Evolutionary conservation across 2,888 invertebrate genomes (phyloP).

Genomic region (Leistus spinibarbis): DNA sequence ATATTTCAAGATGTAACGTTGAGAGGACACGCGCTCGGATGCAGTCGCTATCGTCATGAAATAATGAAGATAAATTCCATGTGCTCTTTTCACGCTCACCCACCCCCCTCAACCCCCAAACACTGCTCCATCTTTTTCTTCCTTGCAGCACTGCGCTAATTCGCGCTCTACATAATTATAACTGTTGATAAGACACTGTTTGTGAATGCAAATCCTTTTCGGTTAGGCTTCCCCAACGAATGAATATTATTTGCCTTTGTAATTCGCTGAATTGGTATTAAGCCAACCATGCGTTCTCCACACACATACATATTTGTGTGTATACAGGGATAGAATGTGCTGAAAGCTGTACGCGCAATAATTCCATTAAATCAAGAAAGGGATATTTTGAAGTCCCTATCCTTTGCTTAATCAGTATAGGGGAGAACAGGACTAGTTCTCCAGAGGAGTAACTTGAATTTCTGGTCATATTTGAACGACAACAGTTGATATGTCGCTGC

Average conservation of each 20-base stretch:
- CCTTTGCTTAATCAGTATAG: conserved; percentile 1
- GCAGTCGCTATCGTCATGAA: neutral
- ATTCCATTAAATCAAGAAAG: conserved; percentile 31
- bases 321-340: neutral
- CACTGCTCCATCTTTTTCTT: neutral
- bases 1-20: neutral
- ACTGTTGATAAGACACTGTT: conserved; percentile 35
- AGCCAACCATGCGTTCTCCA: neutral
- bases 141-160: neutral
- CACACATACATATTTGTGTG: neutral
- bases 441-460: too few species aligned
- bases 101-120: neutral
- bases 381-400: conserved; percentile 18
- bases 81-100: neutral
- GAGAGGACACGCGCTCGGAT: neutral
- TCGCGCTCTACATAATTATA: conserved; percentile 16
- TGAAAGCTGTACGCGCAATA: conserved; percentile 1
- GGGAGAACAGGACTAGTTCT: too few species aligned
- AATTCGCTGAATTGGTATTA: conserved; percentile 30
- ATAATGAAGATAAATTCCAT: conserved; percentile 10
- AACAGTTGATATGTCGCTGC: too few species aligned
- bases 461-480: too few species aligned
- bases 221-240: conserved; percentile 13
- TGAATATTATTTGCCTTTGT: conserved; percentile 35
- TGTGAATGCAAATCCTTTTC: conserved; percentile 30